Conservation (phyloP, 2,797 vertebrate species). For the Hypotaenidia okinawae region DNA sequence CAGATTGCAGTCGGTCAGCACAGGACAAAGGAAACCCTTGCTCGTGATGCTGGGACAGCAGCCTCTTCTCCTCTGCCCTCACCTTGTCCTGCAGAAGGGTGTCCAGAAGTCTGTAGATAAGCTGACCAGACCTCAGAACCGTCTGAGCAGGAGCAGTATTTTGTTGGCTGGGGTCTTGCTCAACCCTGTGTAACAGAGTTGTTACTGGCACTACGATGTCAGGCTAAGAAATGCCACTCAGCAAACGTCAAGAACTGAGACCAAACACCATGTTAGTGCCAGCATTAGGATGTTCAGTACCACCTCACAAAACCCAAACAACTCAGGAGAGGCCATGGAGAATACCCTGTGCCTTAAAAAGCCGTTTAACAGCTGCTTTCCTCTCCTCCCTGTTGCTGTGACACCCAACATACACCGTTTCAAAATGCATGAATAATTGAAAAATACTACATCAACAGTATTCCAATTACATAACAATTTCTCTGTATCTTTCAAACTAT, state of each 20-base stretch:
- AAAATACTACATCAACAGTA: neutral
- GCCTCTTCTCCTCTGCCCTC: neutral
- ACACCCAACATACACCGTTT: neutral
- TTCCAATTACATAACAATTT: neutral
- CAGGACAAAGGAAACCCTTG: neutral
- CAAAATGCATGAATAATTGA: neutral
- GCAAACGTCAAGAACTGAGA: neutral
- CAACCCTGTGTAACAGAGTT: too few species aligned
- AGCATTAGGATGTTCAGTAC: neutral
- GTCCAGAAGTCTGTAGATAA: neutral
- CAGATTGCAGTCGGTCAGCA: neutral
- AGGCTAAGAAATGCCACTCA: neutral
- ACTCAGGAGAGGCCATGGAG: neutral
- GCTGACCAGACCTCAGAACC: neutral
- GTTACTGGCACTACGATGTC: fast-evolving
- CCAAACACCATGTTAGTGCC: neutral
- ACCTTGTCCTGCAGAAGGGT: neutral
- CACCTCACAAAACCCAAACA: neutral
- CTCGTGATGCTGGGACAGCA: fast-evolving
- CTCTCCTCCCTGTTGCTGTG: neutral
- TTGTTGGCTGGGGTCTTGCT: neutral
- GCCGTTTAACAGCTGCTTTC: neutral
- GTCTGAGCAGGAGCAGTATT: neutral
- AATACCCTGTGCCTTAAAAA: neutral
- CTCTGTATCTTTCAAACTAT: neutral